phyloP scores from a whole-genome alignment of 1,140 invertebrate genomes.

The Drosophila nasuta region DNA sequence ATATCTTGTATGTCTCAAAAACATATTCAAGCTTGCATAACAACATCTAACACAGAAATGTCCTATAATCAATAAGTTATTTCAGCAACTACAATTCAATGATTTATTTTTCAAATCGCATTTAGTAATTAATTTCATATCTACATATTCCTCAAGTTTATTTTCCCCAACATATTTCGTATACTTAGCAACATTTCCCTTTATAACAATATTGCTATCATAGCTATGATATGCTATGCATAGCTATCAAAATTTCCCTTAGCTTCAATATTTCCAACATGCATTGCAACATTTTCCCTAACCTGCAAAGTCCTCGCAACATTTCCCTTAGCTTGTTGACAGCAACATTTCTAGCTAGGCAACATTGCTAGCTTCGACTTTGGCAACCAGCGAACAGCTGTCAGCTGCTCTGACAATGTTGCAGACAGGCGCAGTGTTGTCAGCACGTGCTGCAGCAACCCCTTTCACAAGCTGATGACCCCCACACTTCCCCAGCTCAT shows the following conservation, averaged over 20 bases:
- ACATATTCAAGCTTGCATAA: no score
- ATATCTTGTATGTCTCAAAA: no score
- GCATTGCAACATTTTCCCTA: not conserved
- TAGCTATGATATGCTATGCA: no score
- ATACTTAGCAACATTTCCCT: not conserved
- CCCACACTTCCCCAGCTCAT: not conserved
- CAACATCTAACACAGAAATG: no score
- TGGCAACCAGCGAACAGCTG: slow-evolving; percentile 58
- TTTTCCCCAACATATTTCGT: rapidly evolving
- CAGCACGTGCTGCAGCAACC: slow-evolving; percentile 57
- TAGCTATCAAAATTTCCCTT: not conserved
- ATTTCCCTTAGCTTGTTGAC: not conserved
- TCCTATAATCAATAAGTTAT: no score
- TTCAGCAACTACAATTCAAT: no score
- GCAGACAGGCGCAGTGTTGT: slow-evolving; percentile 63
- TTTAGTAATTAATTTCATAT: no score
- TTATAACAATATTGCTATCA: not conserved
- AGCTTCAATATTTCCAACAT: not conserved
- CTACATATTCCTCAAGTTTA: no score
- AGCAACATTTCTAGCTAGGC: not conserved
- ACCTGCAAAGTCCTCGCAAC: not conserved
- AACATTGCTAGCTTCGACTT: not conserved
- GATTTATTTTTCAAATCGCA: no score
- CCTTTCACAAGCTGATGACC: slow-evolving; percentile 8
- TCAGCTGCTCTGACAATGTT: slow-evolving; percentile 31